Evolutionary conservation across 2,797 vertebrate genomes (phyloP).

Genomic region (Falco biarmicus): DNA sequence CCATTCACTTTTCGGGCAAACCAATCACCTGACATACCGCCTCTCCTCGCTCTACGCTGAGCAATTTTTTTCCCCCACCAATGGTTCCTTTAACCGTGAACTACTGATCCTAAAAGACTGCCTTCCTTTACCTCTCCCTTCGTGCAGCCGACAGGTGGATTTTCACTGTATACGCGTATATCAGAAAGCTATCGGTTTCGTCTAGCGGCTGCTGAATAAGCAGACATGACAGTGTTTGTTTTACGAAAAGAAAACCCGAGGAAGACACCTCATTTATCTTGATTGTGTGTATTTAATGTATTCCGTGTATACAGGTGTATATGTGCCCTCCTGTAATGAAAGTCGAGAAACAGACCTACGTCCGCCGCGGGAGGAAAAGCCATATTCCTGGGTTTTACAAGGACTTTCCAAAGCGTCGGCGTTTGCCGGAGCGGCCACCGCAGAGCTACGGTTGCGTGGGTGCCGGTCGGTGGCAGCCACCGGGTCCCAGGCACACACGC

Average conservation of each 20-base stretch:
- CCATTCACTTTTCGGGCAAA: not conserved
- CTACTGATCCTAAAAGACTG: not conserved
- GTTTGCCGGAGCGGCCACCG: fast-evolving
- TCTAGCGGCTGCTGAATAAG: constrained; percentile 5
- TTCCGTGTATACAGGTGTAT: not conserved
- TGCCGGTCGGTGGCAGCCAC: not conserved
- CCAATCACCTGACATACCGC: not conserved
- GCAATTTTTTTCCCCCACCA: not conserved
- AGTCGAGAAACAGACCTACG: not conserved
- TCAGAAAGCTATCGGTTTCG: constrained; percentile 19
- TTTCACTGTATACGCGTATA: not conserved
- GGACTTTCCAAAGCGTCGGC: not conserved
- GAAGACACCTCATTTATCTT: constrained; percentile 32
- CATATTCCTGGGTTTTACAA: not conserved
- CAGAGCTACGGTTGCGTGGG: not conserved
- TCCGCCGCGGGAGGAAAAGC: not conserved
- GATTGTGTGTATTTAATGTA: not conserved
- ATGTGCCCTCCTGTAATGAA: not conserved
- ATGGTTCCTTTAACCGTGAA: not conserved
- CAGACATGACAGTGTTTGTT: constrained; percentile 34
- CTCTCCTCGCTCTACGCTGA: not conserved
- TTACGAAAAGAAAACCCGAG: constrained; percentile 16
- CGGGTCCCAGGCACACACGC: too few relatives aligned
- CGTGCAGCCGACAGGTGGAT: constrained; percentile 21
- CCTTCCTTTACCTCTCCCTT: not conserved